Conservation (phyloP, 2,113 vertebrate species). For the Micronycteris hirsuta region DNA sequence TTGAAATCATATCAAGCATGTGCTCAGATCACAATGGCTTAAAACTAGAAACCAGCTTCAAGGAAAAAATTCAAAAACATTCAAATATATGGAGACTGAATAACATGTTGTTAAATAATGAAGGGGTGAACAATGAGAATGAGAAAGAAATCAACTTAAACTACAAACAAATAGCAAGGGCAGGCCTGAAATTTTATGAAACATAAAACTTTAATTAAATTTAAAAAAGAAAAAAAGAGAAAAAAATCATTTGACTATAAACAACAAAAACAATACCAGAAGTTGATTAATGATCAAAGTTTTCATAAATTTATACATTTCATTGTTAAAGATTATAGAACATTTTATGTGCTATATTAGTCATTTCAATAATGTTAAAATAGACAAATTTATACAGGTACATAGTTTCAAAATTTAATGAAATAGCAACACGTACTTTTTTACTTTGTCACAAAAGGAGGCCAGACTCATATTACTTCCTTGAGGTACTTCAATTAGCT, state of each 20-base stretch:
- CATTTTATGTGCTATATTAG: not conserved
- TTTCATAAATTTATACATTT: not conserved
- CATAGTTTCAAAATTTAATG: not conserved
- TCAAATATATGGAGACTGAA: too few species aligned
- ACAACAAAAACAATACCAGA: not conserved
- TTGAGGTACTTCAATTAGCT: conserved; percentile 68
- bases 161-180: not conserved
- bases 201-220: not conserved
- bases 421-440: conserved; percentile 74
- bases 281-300: not conserved
- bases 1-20: too few species aligned
- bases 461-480: conserved; percentile 60
- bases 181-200: not conserved
- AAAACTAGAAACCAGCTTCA: too few species aligned
- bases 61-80: too few species aligned
- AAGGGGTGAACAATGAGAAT: too few species aligned
- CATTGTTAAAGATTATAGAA: not conserved
- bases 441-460: conserved; percentile 73
- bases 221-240: not conserved
- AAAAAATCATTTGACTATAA: not conserved
- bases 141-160: not conserved
- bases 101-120: too few species aligned
- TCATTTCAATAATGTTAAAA: not conserved
- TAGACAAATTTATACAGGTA: not conserved
- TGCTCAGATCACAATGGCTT: too few species aligned